Evolutionary conservation across 2,888 invertebrate species (phyloP).

Genomic region (Julus scandinavius): DNA sequence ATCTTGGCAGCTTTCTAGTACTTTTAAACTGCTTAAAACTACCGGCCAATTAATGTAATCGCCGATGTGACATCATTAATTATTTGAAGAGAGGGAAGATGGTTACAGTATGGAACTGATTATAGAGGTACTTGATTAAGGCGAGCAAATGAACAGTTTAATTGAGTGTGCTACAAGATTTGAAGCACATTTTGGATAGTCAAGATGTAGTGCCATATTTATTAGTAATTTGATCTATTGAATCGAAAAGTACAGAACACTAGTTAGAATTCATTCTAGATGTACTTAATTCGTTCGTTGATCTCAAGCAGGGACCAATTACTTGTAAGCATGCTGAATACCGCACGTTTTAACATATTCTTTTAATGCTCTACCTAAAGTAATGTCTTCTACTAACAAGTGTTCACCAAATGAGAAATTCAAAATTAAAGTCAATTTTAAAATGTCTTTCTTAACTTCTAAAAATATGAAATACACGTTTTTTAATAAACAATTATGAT

Average conservation of each 20-base stretch:
- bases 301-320: slow-evolving; percentile 4
- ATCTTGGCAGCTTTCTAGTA: not conserved
- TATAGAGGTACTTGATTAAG: no score
- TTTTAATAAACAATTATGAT: no score
- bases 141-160: not conserved
- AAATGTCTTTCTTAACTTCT: not conserved
- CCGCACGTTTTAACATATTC: not conserved
- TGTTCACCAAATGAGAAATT: not conserved
- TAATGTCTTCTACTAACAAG: not conserved
- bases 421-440: not conserved
- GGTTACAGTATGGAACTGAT: no score
- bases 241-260: not conserved
- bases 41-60: no score
- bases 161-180: not conserved
- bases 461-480: no score
- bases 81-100: no score
- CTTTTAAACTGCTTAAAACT: not conserved
- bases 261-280: not conserved
- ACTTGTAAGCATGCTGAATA: not conserved
- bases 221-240: not conserved
- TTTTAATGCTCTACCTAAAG: not conserved
- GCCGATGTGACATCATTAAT: no score
- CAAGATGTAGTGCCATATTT: not conserved
- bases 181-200: not conserved
- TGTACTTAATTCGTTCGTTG: not conserved